Evolutionary conservation across 2,888 invertebrate species (phyloP), one percentile per base, ranked within the genome.

Genomic region (Smittia sp.): DNA sequence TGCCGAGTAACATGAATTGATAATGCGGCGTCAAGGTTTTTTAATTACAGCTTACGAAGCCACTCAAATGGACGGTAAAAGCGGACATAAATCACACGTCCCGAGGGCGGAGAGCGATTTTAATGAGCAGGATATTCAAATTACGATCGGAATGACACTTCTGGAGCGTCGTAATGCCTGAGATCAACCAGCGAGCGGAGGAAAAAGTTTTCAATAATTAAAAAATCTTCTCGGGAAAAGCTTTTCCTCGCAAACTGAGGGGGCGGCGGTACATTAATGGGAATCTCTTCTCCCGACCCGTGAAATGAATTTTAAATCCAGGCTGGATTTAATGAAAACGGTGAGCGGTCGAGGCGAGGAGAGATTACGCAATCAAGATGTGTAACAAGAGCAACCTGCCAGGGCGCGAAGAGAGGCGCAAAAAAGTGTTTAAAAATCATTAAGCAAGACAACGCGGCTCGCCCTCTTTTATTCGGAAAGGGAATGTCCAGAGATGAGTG

Each of bases 121-220:
- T 46, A 46, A 46, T 46, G 46, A 46, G 13, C 46, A 46, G 46
- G 13, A 46, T 46, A 46, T 46, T 46, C 46, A 46, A 46, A 46
- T 46, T 46, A 46, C 2, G 15, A n/a, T 46, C 3, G 15, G 15
- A 46, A 46, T 11, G 46, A 46, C 46, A 46, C 46, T 46, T 15
- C n/a, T n/a, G 15, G 4, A 2, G 4, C 3, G 46, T 15, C 46
- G n/a, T 46, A 15, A 15, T 46, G n/a, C 46, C 4, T n/a, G 46
- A 46, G 15, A 15, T 46, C 46, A n/a, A n/a, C n/a, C n/a, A 46
- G 46, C 11, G 32, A 6, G 32, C 3, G 32, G 9, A 32, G n/a
- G n/a, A 46, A 58, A 58, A 58, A 58, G 22, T 22, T 18, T 58
- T 46, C n/a, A 58, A 58, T 58, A 58, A 58, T 58, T 58, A 58